phyloP scores from a whole-genome alignment of 2,888 invertebrate genomes.

The Watsonalla cultraria region DNA sequence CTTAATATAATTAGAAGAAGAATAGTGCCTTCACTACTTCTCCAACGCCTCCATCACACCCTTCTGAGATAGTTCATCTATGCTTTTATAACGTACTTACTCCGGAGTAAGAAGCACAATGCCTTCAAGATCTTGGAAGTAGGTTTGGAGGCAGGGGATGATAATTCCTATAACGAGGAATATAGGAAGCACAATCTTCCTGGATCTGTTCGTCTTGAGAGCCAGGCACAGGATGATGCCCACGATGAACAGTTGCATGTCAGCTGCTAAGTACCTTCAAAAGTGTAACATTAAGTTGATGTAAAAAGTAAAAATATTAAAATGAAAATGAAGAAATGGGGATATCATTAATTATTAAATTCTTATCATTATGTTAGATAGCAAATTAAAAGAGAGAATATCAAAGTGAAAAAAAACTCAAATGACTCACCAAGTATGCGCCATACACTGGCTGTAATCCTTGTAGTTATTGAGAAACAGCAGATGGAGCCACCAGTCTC shows the following conservation, averaged over 20 bases:
- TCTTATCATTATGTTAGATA: too few species aligned
- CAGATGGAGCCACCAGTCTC: conserved; percentile 36
- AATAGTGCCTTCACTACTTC: too few species aligned
- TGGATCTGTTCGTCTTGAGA: conserved; percentile 6
- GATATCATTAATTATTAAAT: too few species aligned
- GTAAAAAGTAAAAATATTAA: too few species aligned
- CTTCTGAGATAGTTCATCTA: too few species aligned
- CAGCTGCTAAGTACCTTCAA: conserved; percentile 38
- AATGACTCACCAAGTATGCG: conserved; percentile 31
- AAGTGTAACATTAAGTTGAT: neutral
- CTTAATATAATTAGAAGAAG: too few species aligned
- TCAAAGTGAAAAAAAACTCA: too few species aligned
- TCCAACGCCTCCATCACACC: too few species aligned
- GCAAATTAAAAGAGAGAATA: too few species aligned
- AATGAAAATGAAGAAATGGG: too few species aligned
- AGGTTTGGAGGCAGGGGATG: conserved; percentile 32
- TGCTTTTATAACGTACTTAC: conserved; percentile 19
- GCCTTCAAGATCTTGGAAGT: conserved; percentile 34
- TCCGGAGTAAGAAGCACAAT: conserved; percentile 30
- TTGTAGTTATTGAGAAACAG: conserved; percentile 46
- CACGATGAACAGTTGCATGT: conserved; percentile 37
- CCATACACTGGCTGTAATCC: conserved; percentile 31
- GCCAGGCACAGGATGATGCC: conserved; percentile 22
- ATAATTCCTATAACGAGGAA: conserved; percentile 25
- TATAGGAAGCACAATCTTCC: conserved; percentile 15